These are phyloP conservation scores for Amia ocellicauda DNA, from an alignment of 2,113 vertebrate genomes.

Conservation along the genomic window DNA sequence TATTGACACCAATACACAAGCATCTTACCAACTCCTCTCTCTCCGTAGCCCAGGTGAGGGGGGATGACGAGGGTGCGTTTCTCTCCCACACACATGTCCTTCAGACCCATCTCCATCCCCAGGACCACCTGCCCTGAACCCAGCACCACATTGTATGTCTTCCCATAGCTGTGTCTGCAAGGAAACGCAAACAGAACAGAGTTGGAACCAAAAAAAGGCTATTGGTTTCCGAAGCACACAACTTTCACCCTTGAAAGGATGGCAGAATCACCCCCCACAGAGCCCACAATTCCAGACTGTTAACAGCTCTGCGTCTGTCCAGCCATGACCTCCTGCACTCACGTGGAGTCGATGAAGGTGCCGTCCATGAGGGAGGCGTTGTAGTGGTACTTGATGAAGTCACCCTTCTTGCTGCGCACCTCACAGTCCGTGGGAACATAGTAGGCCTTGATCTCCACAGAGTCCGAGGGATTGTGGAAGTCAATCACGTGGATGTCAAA, in stretches of 20 bases:
- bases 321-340: slow-evolving; percentile 46
- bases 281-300: too few relatives aligned
- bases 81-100: slow-evolving; percentile 93
- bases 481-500: slow-evolving; percentile 92
- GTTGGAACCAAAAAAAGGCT: too few relatives aligned
- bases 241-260: too few relatives aligned
- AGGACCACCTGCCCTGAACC: slow-evolving; percentile 87
- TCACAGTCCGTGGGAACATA: slow-evolving; percentile 78
- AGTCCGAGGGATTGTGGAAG: slow-evolving; percentile 91
- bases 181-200: neutral
- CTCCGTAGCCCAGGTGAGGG: slow-evolving; percentile 91
- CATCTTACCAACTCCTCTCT: slow-evolving; percentile 88
- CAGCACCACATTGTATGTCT: slow-evolving; percentile 92
- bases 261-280: too few relatives aligned
- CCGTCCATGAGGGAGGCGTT: slow-evolving; percentile 91
- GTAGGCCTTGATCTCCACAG: slow-evolving; percentile 64
- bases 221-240: too few relatives aligned
- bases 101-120: slow-evolving; percentile 91
- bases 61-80: slow-evolving; percentile 81
- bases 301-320: too few relatives aligned
- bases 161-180: slow-evolving; percentile 82
- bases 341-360: slow-evolving; percentile 91
- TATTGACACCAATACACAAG: too few relatives aligned
- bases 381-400: slow-evolving; percentile 96
- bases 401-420: slow-evolving; percentile 81